Evolutionary conservation across 2,113 vertebrate species (phyloP), one percentile per base, ranked within the genome.

Genomic region (Phodopus roborovskii): DNA sequence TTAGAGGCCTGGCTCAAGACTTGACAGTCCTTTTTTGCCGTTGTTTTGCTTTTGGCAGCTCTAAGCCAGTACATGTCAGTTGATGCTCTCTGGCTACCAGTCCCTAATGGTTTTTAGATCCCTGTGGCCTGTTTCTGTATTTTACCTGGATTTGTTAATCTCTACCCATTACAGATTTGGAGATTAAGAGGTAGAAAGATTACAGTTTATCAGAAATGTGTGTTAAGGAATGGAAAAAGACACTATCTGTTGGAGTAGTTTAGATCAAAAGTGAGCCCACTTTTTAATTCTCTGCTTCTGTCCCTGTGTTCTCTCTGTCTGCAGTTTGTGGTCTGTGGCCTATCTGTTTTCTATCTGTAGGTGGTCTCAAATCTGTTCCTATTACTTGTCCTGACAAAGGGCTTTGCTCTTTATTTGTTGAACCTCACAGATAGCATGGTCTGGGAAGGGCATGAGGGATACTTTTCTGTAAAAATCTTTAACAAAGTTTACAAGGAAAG

Each of bases 81-180:
- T 33, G 9, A 19, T 45, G 10, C 22, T 62, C 2, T 78, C 39
- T 85, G n/a, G 85, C 93, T 30, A 33, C 8, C 28, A 87, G 7
- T 0, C n/a, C 45, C 70, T 94, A 1, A 53, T n/a, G 30, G 45
- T 10, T 95, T 24, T 88, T 71, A 50, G 0, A 19, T 82, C 56
- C 77, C 6, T 5, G 1, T 81, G 50, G 19, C 33, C 36, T 68
- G 53, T 42, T 81, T 60, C 81, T 4, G 56, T 88, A n/a, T 90
- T 96, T 94, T 92, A 39, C 26, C 33, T 88, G n/a, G 91, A 71
- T 58, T 42, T 88, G 53, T 64, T 70, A 50, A 73, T 87, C 16
- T 19, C 26, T 11, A 19, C 5, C 5, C 74, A n/a, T n/a, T n/a
- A n/a, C n/a, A n/a, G n/a, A n/a, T n/a, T n/a, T n/a, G 9, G 7